Evolutionary conservation across 1,140 invertebrate species (phyloP), one percentile per base, ranked within the genome.

Genomic region (Drosophila cardini): DNA sequence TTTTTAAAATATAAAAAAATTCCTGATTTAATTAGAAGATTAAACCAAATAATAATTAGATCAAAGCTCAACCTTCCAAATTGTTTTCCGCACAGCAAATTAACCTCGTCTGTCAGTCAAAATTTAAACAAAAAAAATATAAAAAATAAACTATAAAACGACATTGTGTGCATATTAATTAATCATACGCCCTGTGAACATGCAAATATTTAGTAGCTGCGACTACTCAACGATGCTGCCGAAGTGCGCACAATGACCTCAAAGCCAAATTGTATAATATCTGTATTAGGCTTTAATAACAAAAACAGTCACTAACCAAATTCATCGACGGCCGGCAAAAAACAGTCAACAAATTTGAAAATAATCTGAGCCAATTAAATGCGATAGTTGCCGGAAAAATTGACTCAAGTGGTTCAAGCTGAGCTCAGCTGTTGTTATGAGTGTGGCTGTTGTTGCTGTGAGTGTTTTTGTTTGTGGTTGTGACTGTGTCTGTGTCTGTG

Each of bases 361-460:
- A 69, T 83, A 87, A 86, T 86, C 52, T 67, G 69, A 48, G 74
- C 76, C 72, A 87, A 87, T 80, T 87, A 74, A 83, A 79, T 76
- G 60, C 57, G 69, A 87, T 64, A 87, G 78, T 64, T 40, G 30
- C 34, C 62, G 69, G 72, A 50, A 76, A 77, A 82, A 57, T 57
- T 69, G 58, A 63, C 61, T 64, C 61, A 45, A 40, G 53, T 16
- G 48, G 56, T 30, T 61, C 70, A 64, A 76, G 73, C 64, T 60
- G 55, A 45, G 53, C 55, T 52, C 26, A 71, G 43, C 42, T 43
- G 42, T 32, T 26, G 21, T 26, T 26, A 4, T 4, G 21, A 26
- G 32, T 3, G 36, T 34, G 11, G 64, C 18, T 48, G 18, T n/a
- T 34, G 34, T 34, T 40, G 32, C 5, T 11, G 11, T 21, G 21